These are phyloP conservation scores for Zapus hudsonius DNA, from an alignment of 2,113 vertebrate species.

Conservation along the genomic window DNA sequence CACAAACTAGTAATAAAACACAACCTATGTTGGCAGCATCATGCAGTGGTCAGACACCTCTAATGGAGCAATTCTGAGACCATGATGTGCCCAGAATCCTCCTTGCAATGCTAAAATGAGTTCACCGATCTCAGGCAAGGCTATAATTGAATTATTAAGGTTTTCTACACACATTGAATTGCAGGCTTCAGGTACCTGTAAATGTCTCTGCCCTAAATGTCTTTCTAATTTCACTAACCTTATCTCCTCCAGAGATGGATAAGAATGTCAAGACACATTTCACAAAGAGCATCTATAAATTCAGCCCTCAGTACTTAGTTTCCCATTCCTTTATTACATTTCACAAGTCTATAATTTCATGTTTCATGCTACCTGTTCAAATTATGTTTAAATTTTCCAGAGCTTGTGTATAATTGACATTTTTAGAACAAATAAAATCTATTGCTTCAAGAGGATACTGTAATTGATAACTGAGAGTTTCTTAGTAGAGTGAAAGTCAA, in stretches of 20 bases:
- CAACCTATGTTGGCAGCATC: slow-evolving; percentile 16
- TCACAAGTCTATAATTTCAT: background rate
- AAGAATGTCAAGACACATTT: background rate
- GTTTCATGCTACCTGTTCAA: background rate
- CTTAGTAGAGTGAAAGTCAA: background rate
- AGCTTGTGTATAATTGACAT: background rate
- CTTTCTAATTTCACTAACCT: background rate
- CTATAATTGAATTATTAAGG: slow-evolving; percentile 18
- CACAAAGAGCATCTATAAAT: background rate
- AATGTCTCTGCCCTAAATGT: background rate
- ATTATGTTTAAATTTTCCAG: background rate
- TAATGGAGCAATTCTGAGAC: slow-evolving; percentile 57
- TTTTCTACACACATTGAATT: background rate
- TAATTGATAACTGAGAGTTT: background rate
- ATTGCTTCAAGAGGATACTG: background rate
- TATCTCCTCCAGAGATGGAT: background rate
- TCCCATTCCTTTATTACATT: background rate
- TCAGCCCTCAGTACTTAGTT: background rate
- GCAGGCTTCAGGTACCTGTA: background rate
- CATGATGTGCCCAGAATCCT: slow-evolving; percentile 14
- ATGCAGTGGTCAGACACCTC: background rate
- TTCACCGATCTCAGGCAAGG: background rate
- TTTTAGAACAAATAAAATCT: background rate
- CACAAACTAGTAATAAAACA: slow-evolving; percentile 51
- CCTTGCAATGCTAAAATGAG: background rate